Base-by-base conservation (phyloP, 2,888 invertebrate species). In the Merodon equestris region DNA sequence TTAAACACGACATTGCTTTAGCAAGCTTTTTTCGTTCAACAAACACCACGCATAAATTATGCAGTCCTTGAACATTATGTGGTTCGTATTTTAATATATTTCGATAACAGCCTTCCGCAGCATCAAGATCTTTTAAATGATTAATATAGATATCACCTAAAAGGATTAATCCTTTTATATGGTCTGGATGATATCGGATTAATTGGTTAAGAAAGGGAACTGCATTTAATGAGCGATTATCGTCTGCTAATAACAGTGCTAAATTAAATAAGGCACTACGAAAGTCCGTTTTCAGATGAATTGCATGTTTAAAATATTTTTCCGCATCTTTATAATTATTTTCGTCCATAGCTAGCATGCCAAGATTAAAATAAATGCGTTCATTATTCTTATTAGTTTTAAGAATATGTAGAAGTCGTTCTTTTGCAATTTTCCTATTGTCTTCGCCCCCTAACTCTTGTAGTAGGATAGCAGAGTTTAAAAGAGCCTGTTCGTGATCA, bases 311-410 rank as follows among this genome's bases (percentile, higher is more conserved):
- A 89, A 97, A 97, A 94, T 96, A 97, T 64, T 94, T 92, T 88
- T 97, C 97, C 0, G 98, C 97, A 84, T 94, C 94, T 38, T 93
- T 93, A 45, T 94, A 95, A 86, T 97, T 95, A 47, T 94, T 93
- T 85, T 97, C 96, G 88, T 98, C 98, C 97, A 97, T 98, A 45
- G 97, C 95, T 48, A 98, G 90, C 98, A 98, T 98, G 82, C 97
- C 98, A 63, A 97, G 91, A 90, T 98, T 97, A 89, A 98, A 98
- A 89, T 96, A 96, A 4, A 97, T 95, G 75, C 97, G 92, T 87
- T 97, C 97, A 87, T 98, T 97, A 72, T 93, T 93, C 0, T 93
- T 84, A 73, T 87, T 87, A 15, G 83, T 85, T 83, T 94, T 92
- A 51, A 97, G 90, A 38, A 98, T 91, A 85, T 95, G 95, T 42